Percentiles rank a stretch among this genome's conserved stretches.
Conservation (phyloP, 2,797 vertebrate species). For the Carduelis carduelis region DNA sequence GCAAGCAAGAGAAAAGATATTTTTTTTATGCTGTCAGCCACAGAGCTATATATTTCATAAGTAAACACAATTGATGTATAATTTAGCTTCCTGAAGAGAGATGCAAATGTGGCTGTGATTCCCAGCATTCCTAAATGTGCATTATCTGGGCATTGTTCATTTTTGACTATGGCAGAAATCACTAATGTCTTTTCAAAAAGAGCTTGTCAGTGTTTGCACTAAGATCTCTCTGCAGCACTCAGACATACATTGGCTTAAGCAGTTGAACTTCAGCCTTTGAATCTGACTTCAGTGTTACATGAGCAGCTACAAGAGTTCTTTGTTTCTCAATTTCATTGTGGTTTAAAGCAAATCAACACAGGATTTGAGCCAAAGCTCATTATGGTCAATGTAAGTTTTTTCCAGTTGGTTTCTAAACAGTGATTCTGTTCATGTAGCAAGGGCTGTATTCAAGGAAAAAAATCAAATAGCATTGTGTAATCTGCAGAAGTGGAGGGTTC, state of each 20-base stretch:
- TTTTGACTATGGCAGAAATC: not conserved
- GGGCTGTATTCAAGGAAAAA: not conserved
- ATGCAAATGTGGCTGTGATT: not conserved
- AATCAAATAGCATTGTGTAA: not conserved
- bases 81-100: not conserved
- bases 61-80: not conserved
- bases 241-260: not conserved
- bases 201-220: not conserved
- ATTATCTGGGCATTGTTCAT: not conserved
- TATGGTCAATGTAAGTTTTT: slow-evolving; percentile 9
- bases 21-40: not conserved
- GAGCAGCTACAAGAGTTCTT: not conserved
- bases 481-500: not conserved
- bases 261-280: not conserved
- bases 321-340: not conserved
- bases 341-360: slow-evolving; percentile 31
- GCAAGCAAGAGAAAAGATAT: not conserved
- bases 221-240: not conserved
- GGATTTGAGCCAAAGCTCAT: slow-evolving; percentile 50
- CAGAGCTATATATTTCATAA: not conserved
- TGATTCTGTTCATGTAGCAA: not conserved
- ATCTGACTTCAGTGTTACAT: not conserved
- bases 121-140: not conserved
- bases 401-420: not conserved
- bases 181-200: not conserved